Evolutionary conservation across 2,113 vertebrate genomes (phyloP), one percentile per base, ranked within the genome.

Genomic region (Microcebus lehilahytsara): DNA sequence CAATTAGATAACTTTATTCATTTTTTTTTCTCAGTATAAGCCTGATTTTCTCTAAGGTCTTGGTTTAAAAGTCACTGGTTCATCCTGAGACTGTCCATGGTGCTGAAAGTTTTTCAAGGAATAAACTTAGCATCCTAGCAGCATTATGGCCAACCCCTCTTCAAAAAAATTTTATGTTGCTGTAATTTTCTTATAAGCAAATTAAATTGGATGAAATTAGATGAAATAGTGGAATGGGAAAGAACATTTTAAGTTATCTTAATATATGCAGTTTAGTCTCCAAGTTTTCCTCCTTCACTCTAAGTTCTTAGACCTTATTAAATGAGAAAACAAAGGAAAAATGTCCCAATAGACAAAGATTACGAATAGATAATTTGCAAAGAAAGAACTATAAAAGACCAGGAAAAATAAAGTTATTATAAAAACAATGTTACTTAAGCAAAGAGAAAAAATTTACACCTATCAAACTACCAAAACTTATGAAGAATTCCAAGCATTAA

Each of bases 51-150:
- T 51, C n/a, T 30, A 2, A 23, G 37, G 0, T 51, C 25, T 60
- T 58, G 58, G 2, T 67, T 86, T 60, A 89, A 88, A 93, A 60
- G 5, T 53, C 20, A 30, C 1, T 56, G 23, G 42, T 19, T 79
- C 46, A 3, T 9, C 4, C 0, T 4, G 84, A 14, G 2, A 32
- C 81, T 95, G 74, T 96, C 72, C 79, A 16, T 60, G 25, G 92
- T 95, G 69, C 92, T 95, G 89, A 93, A 97, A 81, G 12, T 56
- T 96, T 23, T 74, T 72, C 40, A n/a, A 17, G 14, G 1, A 25
- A 0, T n/a, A 30, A 25, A 11, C 6, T 4, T 22, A 53, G 9
- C 3, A 74, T 72, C 4, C 72, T 1, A 3, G 3, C 12, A 66
- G 27, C 32, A 53, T 74, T 53, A 32, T 20, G 34, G 16, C 11